Evolutionary conservation across 35 echinoderm and acorn worm species (phyloP).

Genomic region (Chiridota heheva): DNA sequence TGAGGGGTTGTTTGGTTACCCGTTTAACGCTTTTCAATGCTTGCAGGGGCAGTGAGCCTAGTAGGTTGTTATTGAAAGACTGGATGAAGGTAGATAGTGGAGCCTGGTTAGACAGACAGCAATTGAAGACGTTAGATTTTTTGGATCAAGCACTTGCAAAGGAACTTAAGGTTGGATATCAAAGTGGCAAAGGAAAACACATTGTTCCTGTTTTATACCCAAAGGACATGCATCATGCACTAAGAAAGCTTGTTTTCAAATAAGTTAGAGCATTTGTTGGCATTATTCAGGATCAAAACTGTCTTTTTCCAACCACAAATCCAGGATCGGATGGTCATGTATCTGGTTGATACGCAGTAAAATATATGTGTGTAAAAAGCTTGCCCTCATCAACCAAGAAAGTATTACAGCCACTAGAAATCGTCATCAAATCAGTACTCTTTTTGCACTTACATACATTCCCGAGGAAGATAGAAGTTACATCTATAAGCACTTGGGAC

Average conservation of each 20-base stretch:
- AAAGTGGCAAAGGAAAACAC: conserved; percentile 46
- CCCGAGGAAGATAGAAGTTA: conserved; percentile 34
- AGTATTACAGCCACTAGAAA: conserved; percentile 66
- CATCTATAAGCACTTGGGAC: conserved; percentile 73
- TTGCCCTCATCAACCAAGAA: not conserved
- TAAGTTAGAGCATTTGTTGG: not conserved
- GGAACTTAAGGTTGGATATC: conserved; percentile 27
- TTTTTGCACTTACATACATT: conserved; percentile 48
- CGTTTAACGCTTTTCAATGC: conserved; percentile 46
- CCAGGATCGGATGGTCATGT: conserved; percentile 19
- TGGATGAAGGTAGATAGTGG: conserved; percentile 7
- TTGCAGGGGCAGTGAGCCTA: conserved; percentile 34
- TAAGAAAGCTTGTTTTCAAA: not conserved
- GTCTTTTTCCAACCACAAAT: conserved; percentile 18
- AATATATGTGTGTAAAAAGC: conserved; percentile 32
- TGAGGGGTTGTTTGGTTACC: conserved; percentile 8
- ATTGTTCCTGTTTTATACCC: conserved; percentile 49
- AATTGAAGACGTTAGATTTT: conserved; percentile 14
- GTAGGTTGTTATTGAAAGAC: conserved; percentile 3
- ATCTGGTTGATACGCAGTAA: conserved; percentile 42
- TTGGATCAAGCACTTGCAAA: conserved; percentile 24
- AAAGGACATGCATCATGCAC: conserved; percentile 17
- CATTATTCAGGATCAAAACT: not conserved
- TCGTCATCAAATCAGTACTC: conserved; percentile 34
- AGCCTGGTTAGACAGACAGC: not conserved